Conservation (phyloP, 2,113 vertebrate species). For the Ophiodon elongatus region DNA sequence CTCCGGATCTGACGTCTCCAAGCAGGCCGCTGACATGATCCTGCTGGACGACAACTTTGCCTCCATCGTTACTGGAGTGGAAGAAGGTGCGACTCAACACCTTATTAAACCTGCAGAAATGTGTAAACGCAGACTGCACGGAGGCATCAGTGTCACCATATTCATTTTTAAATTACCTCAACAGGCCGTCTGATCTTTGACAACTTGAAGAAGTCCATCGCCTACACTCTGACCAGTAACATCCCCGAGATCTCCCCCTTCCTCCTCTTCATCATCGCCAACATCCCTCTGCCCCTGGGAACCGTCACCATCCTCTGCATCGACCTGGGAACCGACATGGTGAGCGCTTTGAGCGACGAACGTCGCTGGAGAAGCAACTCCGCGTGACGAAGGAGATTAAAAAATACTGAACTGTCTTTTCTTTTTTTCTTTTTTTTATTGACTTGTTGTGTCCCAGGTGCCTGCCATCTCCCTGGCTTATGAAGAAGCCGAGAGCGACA, state of each 20-base stretch:
- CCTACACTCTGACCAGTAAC: conserved; percentile 96
- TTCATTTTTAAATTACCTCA: background rate
- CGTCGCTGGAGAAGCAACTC: background rate
- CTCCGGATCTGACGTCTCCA: conserved; percentile 92
- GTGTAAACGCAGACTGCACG: background rate
- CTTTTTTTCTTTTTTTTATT: too few relatives aligned
- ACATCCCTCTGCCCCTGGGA: conserved; percentile 93
- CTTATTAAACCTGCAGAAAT: background rate
- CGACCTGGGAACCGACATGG: conserved; percentile 97
- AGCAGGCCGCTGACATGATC: conserved; percentile 96
- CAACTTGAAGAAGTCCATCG: conserved; percentile 96
- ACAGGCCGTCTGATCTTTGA: conserved; percentile 94
- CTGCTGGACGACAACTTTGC: conserved; percentile 96
- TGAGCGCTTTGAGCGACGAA: conserved; percentile 70
- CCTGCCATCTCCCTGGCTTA: conserved; percentile 96
- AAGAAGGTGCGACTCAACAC: conserved; percentile 85
- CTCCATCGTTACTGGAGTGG: conserved; percentile 94
- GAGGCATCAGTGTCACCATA: too few relatives aligned
- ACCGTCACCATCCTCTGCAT: conserved; percentile 96
- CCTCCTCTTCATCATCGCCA: conserved; percentile 93
- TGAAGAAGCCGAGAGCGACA: conserved; percentile 94
- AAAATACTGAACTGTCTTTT: background rate
- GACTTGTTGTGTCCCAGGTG: conserved; percentile 80
- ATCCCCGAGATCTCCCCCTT: conserved; percentile 96
- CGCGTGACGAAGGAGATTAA: background rate